These are phyloP conservation scores for Eriocheir sinensis DNA, from an alignment of 1,140 invertebrate genomes.

Conservation along the genomic window DNA sequence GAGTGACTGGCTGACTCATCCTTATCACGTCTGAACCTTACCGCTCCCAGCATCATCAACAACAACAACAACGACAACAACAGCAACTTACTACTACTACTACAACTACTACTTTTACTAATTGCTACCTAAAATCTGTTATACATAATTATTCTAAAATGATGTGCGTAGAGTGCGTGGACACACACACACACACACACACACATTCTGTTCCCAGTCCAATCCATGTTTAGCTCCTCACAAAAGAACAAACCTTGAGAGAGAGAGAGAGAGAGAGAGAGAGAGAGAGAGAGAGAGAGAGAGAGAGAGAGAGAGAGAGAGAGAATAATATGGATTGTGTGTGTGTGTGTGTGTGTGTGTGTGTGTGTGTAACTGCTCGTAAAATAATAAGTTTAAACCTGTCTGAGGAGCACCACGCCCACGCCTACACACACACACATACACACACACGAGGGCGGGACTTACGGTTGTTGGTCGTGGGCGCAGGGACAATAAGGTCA, in stretches of 20 bases:
- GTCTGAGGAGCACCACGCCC: neutral
- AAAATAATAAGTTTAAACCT: no score
- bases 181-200: neutral
- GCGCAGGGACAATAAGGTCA: neutral
- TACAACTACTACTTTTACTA: no score
- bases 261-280: neutral
- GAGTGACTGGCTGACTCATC: no score
- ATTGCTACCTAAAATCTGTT: no score
- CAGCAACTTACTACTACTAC: no score
- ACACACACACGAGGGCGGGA: neutral
- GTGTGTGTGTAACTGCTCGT: no score
- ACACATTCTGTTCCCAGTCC: neutral
- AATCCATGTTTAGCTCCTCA: constrained; percentile 9
- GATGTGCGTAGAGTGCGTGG: no score
- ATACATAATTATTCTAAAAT: no score
- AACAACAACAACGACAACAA: no score
- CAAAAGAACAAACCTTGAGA: neutral
- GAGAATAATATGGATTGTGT: neutral
- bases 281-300: constrained; percentile 22
- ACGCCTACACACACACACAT: neutral
- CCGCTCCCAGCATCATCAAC: no score
- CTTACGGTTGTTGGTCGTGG: neutral
- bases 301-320: constrained; percentile 22
- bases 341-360: constrained; percentile 1
- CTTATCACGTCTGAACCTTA: no score